phyloP scores from a whole-genome alignment of 2,888 invertebrate species.

The Monopis laevigella region DNA sequence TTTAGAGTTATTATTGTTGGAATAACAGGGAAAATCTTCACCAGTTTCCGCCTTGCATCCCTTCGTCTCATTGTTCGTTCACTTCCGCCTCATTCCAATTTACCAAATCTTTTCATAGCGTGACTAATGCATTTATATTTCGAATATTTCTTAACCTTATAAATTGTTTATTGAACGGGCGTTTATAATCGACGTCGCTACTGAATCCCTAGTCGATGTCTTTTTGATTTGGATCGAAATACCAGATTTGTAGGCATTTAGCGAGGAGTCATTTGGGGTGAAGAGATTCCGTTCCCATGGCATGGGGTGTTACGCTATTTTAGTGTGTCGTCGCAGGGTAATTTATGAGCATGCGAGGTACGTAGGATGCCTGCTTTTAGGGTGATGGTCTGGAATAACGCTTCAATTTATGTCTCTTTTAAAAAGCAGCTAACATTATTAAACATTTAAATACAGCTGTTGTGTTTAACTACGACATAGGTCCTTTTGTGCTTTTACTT shows the following conservation, averaged over 20 bases:
- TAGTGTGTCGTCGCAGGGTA: slow-evolving; percentile 53
- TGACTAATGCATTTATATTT: slow-evolving; percentile 48
- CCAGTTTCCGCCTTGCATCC: slow-evolving; percentile 40
- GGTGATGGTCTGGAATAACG: slow-evolving; percentile 47
- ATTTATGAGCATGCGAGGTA: slow-evolving; percentile 56
- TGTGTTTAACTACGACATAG: too few species aligned
- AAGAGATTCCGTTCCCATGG: slow-evolving; percentile 50
- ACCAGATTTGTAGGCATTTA: slow-evolving; percentile 59
- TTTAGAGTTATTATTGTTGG: slow-evolving; percentile 40
- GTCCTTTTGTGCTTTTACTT: too few species aligned
- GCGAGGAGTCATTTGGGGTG: slow-evolving; percentile 33
- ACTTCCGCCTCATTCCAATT: slow-evolving; percentile 38
- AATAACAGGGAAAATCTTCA: slow-evolving; percentile 54
- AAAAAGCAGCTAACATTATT: neutral
- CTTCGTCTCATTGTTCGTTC: slow-evolving; percentile 37
- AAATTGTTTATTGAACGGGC: slow-evolving; percentile 59
- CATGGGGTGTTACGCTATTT: slow-evolving; percentile 63
- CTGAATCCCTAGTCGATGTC: slow-evolving; percentile 39
- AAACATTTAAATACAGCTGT: neutral
- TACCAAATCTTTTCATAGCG: slow-evolving; percentile 44
- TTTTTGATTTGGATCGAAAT: slow-evolving; percentile 52
- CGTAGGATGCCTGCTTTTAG: slow-evolving; percentile 45
- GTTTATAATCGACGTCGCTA: slow-evolving; percentile 50
- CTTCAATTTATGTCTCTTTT: slow-evolving; percentile 42
- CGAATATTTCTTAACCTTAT: slow-evolving; percentile 41